Evolutionary conservation across 2,113 vertebrate species (phyloP).

Genomic region (Uropsilus gracilis): DNA sequence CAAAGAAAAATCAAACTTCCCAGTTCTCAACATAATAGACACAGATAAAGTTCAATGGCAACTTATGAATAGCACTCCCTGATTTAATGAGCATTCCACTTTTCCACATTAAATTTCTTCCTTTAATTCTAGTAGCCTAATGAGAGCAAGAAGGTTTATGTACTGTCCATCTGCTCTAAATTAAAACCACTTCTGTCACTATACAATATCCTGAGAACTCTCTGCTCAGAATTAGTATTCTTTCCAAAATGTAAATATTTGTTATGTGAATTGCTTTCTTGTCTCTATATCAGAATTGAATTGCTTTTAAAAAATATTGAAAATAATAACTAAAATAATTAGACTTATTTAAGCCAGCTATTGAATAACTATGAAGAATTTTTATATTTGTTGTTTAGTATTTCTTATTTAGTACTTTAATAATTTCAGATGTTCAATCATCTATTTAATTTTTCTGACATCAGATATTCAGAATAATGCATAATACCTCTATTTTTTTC

Average conservation of each 20-base stretch:
- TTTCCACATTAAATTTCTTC: not conserved
- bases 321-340: constrained; percentile 7
- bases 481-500: not conserved
- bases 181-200: not conserved
- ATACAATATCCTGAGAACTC: not conserved
- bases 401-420: not conserved
- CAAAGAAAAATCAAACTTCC: not conserved
- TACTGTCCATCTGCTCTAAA: not conserved
- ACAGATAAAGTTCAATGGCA: not conserved
- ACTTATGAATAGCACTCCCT: not conserved
- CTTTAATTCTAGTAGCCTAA: not conserved
- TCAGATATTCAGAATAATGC: not conserved
- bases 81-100: not conserved
- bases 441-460: not conserved
- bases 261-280: not conserved
- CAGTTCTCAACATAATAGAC: not conserved
- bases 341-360: constrained; percentile 1
- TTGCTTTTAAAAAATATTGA: constrained; percentile 5
- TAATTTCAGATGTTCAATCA: not conserved
- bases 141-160: not conserved
- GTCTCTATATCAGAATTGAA: not conserved
- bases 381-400: not conserved
- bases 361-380: not conserved
- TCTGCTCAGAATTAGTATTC: not conserved
- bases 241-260: not conserved